Conservation (phyloP, 92 coral and sea anemone genomes). For the Epizoanthus illoricatus region DNA sequence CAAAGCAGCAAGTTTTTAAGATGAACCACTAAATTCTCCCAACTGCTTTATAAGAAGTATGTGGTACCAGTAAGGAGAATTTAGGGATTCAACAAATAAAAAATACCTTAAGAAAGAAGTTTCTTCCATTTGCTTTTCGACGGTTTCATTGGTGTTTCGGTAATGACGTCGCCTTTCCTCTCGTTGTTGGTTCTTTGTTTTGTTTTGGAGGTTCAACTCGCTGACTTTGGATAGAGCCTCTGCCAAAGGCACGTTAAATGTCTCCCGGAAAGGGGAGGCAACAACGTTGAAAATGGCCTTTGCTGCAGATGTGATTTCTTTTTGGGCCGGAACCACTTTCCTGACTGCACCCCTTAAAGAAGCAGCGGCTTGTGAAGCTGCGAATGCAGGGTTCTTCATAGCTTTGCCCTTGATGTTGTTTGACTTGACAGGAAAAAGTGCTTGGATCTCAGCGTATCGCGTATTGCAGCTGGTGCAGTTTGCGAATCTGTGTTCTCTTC, state of each 20-base stretch:
- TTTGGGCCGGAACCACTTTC: slow-evolving; percentile 13
- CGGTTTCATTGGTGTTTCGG: slow-evolving; percentile 33
- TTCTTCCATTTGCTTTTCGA: slow-evolving; percentile 50
- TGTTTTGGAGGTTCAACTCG: slow-evolving; percentile 26
- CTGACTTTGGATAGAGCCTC: slow-evolving; percentile 34
- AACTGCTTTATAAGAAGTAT: too few relatives aligned
- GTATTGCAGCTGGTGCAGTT: slow-evolving; percentile 52
- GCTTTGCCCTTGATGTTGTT: slow-evolving; percentile 46
- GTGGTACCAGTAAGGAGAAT: too few relatives aligned
- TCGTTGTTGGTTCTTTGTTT: slow-evolving; percentile 22
- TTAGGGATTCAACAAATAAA: neutral
- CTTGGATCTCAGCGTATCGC: slow-evolving; percentile 31
- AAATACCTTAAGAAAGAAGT: slow-evolving; percentile 46
- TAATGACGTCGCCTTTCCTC: slow-evolving; percentile 32
- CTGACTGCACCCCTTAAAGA: slow-evolving; percentile 6
- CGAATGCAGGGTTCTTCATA: slow-evolving; percentile 38
- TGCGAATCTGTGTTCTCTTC: slow-evolving; percentile 42
- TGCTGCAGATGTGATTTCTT: slow-evolving; percentile 14
- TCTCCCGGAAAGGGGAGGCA: slow-evolving; percentile 30
- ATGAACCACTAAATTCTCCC: too few relatives aligned
- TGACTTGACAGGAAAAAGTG: slow-evolving; percentile 49
- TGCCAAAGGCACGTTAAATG: slow-evolving; percentile 27
- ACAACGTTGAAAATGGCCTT: slow-evolving; percentile 10
- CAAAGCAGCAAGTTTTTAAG: too few relatives aligned
- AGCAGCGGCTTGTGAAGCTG: slow-evolving; percentile 37